Evolutionary conservation across 2,888 invertebrate species (phyloP).

Genomic region (Drosophila fulvimacula): DNA sequence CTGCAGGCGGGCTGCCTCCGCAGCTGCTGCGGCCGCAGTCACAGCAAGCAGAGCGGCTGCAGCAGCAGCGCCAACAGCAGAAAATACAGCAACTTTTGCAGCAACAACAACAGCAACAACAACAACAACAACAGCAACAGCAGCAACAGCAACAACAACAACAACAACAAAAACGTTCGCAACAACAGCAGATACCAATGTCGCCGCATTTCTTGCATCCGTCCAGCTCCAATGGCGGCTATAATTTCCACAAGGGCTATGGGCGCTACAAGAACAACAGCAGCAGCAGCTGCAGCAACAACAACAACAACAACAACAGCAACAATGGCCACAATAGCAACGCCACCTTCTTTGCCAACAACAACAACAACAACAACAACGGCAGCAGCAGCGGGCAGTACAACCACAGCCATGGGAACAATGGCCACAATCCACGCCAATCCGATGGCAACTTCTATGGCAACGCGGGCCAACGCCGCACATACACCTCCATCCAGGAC

Average conservation of each 20-base stretch:
- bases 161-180: neutral
- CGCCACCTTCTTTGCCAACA: neutral
- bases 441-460: conserved; percentile 1
- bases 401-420: neutral
- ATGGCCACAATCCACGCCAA: neutral
- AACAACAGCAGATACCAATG: too few species aligned
- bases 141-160: neutral
- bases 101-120: neutral
- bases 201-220: neutral
- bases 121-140: neutral
- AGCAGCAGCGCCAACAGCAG: neutral
- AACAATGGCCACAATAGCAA: neutral
- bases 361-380: neutral
- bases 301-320: neutral
- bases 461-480: conserved; percentile 7
- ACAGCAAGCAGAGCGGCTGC: neutral
- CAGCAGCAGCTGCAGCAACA: neutral
- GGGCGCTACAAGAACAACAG: conserved; percentile 5
- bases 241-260: neutral
- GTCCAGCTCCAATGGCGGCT: neutral
- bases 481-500: conserved; percentile 49
- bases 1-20: neutral
- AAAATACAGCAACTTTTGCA: neutral
- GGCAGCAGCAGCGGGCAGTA: neutral
- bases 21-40: neutral